Evolutionary conservation across 1,140 invertebrate genomes (phyloP).

Genomic region (Papilio machaon): DNA sequence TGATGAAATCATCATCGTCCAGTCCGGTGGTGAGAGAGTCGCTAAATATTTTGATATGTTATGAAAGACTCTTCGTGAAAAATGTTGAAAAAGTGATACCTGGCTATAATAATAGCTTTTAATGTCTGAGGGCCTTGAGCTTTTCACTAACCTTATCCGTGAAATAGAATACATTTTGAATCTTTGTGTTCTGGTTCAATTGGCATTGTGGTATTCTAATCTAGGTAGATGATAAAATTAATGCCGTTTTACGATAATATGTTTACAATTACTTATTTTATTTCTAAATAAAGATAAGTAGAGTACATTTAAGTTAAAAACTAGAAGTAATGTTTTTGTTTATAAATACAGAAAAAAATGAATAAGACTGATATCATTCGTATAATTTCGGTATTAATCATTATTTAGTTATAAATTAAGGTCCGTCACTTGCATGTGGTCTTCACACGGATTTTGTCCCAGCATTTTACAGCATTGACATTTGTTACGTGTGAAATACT

Average conservation of each 20-base stretch:
- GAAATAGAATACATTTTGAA: not conserved
- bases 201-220: not conserved
- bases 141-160: not conserved
- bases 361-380: not conserved
- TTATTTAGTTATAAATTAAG: not conserved
- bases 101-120: not conserved
- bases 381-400: not conserved
- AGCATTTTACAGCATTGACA: constrained; percentile 3
- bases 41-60: too few species aligned
- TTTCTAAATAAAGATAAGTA: too few species aligned
- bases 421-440: not conserved
- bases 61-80: too few species aligned
- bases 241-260: not conserved
- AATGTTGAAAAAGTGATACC: too few species aligned
- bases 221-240: not conserved
- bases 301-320: too few species aligned
- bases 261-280: too few species aligned
- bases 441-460: constrained; percentile 5
- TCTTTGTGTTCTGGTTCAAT: not conserved
- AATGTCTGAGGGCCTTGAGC: not conserved
- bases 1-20: too few species aligned
- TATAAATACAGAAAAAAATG: too few species aligned
- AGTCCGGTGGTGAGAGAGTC: too few species aligned
- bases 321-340: too few species aligned
- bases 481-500: constrained; percentile 20